Conservation (phyloP, 1,140 invertebrate species). For the Pollicipes pollicipes region DNA sequence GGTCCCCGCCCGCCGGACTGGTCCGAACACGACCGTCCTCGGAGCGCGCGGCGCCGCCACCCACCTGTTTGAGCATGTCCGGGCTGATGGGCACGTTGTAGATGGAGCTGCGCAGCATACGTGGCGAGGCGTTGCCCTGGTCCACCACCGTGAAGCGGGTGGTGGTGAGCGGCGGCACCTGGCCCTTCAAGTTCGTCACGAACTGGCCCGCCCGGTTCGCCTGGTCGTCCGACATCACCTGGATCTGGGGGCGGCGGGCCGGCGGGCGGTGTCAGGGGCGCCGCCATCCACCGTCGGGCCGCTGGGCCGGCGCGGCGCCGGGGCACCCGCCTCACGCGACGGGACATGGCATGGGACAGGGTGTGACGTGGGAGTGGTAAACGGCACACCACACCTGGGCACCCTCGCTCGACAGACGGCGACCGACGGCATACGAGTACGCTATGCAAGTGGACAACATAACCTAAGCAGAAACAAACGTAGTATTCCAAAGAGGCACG, state of each 20-base stretch:
- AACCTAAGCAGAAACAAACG: too few relatives aligned
- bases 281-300: conserved; percentile 7
- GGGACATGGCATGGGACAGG: too few relatives aligned
- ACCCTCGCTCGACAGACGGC: too few relatives aligned
- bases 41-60: background rate
- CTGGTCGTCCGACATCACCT: conserved; percentile 85
- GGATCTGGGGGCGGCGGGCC: conserved; percentile 42
- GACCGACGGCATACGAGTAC: too few relatives aligned
- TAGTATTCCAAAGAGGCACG: too few relatives aligned
- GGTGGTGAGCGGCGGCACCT: conserved; percentile 84
- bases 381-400: too few relatives aligned
- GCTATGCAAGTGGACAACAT: too few relatives aligned
- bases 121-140: conserved; percentile 78
- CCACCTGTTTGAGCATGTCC: conserved; percentile 76
- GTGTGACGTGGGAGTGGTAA: too few relatives aligned
- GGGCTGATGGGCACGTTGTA: conserved; percentile 83
- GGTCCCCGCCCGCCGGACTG: too few relatives aligned
- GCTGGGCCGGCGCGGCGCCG: too few relatives aligned
- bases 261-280: background rate
- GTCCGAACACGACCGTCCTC: too few relatives aligned
- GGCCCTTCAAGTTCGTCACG: conserved; percentile 61
- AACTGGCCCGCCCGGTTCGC: conserved; percentile 35
- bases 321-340: too few relatives aligned
- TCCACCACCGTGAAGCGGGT: conserved; percentile 85
- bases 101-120: conserved; percentile 79